Evolutionary conservation across 2,888 invertebrate species (phyloP).

Genomic region (Melinaea menophilus): DNA sequence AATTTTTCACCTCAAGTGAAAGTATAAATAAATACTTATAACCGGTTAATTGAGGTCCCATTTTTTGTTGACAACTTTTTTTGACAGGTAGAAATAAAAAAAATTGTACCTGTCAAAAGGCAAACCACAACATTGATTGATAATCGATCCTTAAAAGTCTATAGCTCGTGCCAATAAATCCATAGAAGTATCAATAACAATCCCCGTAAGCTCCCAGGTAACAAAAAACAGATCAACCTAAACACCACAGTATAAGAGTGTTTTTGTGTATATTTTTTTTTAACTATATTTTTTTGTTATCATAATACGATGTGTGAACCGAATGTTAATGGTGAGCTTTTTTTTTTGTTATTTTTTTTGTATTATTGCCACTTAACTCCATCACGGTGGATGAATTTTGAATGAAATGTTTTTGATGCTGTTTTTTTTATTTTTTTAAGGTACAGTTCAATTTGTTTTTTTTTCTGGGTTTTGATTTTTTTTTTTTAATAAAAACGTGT

Average conservation of each 20-base stretch:
- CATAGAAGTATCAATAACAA: conserved; percentile 21
- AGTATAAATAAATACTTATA: too few relatives aligned
- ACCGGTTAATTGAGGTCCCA: too few relatives aligned
- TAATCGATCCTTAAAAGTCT: conserved; percentile 19
- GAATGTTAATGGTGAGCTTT: conserved; percentile 47
- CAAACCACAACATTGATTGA: conserved; percentile 2
- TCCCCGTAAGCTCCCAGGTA: conserved; percentile 19
- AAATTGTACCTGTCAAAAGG: conserved; percentile 1
- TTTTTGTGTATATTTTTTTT: conserved; percentile 35
- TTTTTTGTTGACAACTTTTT: too few relatives aligned
- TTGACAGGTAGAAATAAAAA: too few relatives aligned
- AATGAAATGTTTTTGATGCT: conserved; percentile 46
- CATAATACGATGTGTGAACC: conserved; percentile 52
- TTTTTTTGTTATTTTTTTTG: conserved; percentile 40
- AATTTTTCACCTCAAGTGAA: too few relatives aligned
- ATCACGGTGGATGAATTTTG: conserved; percentile 51
- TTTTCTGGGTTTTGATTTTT: conserved; percentile 30
- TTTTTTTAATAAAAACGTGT: conserved; percentile 43
- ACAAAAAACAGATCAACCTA: conserved; percentile 19
- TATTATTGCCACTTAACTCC: conserved; percentile 52
- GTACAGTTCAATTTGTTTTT: conserved; percentile 20
- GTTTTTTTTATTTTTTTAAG: conserved; percentile 37
- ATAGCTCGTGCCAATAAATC: conserved; percentile 31
- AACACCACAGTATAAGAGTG: conserved; percentile 15
- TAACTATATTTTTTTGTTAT: conserved; percentile 38